Conservation (phyloP, 2,113 vertebrate genomes). For the Hiodon tergisus region DNA sequence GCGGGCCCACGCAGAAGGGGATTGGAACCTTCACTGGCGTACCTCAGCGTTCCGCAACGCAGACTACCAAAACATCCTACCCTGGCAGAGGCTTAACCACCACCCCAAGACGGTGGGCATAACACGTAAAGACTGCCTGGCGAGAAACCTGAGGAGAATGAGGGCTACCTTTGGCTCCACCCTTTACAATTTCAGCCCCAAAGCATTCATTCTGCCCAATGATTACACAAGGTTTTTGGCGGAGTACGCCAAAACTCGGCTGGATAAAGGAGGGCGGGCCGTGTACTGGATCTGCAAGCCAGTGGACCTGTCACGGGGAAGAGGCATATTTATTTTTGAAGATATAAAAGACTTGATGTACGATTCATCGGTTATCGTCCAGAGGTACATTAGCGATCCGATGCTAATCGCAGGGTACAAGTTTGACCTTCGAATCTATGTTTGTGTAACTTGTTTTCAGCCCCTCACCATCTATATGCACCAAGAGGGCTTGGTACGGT, state of each 20-base stretch:
- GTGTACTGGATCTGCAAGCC: slow-evolving; percentile 75
- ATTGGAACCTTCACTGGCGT: slow-evolving; percentile 73
- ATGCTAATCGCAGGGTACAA: slow-evolving; percentile 75
- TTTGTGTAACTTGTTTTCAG: slow-evolving; percentile 69
- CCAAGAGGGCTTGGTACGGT: slow-evolving; percentile 68
- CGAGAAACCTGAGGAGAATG: slow-evolving; percentile 64
- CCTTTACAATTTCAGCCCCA: slow-evolving; percentile 66
- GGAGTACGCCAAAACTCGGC: slow-evolving; percentile 55
- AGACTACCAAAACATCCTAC: slow-evolving; percentile 56
- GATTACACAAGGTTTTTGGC: slow-evolving; percentile 66
- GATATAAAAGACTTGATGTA: slow-evolving; percentile 67
- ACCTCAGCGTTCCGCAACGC: slow-evolving; percentile 54
- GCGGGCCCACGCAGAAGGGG: slow-evolving; percentile 43
- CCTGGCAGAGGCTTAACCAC: slow-evolving; percentile 75
- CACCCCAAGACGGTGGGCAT: slow-evolving; percentile 65
- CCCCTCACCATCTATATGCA: slow-evolving; percentile 70
- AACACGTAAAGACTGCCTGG: slow-evolving; percentile 71
- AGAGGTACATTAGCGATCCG: slow-evolving; percentile 68
- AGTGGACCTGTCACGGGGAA: slow-evolving; percentile 63
- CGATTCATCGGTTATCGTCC: slow-evolving; percentile 59
- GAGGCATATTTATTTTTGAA: slow-evolving; percentile 71
- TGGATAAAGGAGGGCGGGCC: slow-evolving; percentile 21
- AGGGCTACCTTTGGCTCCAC: slow-evolving; percentile 52
- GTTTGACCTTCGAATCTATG: slow-evolving; percentile 72
- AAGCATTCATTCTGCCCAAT: slow-evolving; percentile 64